These are phyloP conservation scores for Hypsopygia costalis DNA, from an alignment of 2,888 invertebrate species.

Conservation along the genomic window DNA sequence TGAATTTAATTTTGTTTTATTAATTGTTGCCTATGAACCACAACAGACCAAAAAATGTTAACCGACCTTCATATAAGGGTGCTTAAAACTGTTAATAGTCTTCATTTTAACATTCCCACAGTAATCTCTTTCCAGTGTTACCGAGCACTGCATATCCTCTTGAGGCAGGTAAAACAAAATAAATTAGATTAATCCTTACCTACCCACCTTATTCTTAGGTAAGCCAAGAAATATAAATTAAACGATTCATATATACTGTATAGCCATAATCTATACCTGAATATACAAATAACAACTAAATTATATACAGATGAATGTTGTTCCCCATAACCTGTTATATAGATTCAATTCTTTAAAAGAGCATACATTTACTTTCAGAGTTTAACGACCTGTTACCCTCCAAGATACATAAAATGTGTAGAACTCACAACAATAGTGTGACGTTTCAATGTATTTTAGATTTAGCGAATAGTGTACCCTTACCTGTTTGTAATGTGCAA, in stretches of 20 bases:
- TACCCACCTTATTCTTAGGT: no score
- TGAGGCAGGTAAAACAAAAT: constrained; percentile 56
- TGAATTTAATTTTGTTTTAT: not conserved
- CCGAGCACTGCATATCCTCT: constrained; percentile 76
- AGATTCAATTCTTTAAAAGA: not conserved
- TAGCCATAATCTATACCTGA: no score
- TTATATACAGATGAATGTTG: no score
- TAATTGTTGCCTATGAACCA: constrained; percentile 57
- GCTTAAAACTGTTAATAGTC: constrained; percentile 69
- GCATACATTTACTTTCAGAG: not conserved
- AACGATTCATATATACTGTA: no score
- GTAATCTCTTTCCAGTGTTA: constrained; percentile 65
- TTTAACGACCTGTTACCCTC: not conserved
- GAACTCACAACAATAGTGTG: not conserved
- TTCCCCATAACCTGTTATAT: not conserved
- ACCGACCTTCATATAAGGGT: constrained; percentile 73
- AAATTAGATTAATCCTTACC: constrained; percentile 10
- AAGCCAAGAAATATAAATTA: no score
- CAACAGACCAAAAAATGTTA: constrained; percentile 27
- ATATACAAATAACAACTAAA: no score
- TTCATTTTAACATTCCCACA: constrained; percentile 70
- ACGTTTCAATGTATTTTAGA: not conserved
- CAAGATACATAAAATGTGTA: not conserved
- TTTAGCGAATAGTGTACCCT: constrained; percentile 14
- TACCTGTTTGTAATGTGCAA: constrained; percentile 51